Conservation (phyloP, 2,888 invertebrate species). For the Sarcophaga rosellei region DNA sequence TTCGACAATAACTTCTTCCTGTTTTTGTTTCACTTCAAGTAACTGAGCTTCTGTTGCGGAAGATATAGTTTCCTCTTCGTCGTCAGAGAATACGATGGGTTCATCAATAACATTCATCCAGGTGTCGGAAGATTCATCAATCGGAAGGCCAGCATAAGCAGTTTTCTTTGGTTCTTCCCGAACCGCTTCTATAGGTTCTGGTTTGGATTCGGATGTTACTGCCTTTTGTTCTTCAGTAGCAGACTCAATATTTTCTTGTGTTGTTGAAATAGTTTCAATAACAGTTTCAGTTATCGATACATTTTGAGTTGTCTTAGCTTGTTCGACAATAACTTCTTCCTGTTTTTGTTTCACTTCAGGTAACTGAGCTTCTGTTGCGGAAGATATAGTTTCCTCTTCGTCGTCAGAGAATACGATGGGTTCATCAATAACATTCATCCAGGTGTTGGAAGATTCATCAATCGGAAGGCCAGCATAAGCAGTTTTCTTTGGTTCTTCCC, state of each 20-base stretch:
- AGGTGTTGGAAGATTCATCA: no score
- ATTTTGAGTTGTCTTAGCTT: not conserved
- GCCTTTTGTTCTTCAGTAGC: not conserved
- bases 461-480: not conserved
- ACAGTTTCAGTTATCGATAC: not conserved
- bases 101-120: no score
- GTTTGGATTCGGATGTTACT: not conserved
- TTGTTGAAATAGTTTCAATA: not conserved
- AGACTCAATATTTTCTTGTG: not conserved
- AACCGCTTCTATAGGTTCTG: no score
- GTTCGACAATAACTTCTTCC: constrained; percentile 41
- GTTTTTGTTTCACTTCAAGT: not conserved
- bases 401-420: no score
- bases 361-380: not conserved
- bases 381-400: not conserved
- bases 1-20: constrained; percentile 20
- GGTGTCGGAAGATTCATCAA: no score
- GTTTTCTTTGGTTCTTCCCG: no score
- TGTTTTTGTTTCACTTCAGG: not conserved
- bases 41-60: no score
- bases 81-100: no score
- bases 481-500: constrained; percentile 63
- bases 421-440: no score
- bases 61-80: no score
- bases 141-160: no score